Evolutionary conservation across 1,140 invertebrate genomes (phyloP).

Genomic region (Drosophila ogumai): DNA sequence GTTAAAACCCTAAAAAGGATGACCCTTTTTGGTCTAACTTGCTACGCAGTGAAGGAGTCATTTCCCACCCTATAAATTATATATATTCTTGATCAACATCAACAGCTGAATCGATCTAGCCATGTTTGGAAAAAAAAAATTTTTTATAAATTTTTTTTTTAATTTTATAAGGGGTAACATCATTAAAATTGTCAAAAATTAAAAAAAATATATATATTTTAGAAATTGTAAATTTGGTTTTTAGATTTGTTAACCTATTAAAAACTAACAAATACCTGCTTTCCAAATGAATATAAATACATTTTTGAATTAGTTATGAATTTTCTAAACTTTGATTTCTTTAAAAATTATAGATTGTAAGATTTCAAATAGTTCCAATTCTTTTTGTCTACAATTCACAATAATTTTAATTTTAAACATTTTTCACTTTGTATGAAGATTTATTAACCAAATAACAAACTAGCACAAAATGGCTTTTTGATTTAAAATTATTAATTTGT

Average conservation of each 20-base stretch:
- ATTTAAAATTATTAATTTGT: no score
- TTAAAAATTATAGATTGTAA: no score
- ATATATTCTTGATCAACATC: not conserved
- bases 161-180: not conserved
- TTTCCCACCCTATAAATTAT: not conserved
- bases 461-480: no score
- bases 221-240: not conserved
- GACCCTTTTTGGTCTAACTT: no score
- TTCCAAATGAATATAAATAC: not conserved
- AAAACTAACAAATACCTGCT: not conserved
- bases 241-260: not conserved
- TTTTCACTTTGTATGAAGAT: no score
- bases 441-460: no score
- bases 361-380: no score
- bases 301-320: not conserved
- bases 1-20: no score
- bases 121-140: not conserved
- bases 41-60: not conserved
- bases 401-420: no score
- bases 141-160: not conserved
- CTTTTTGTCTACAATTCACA: no score
- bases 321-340: not conserved
- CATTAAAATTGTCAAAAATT: not conserved
- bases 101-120: not conserved
- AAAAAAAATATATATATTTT: rapidly evolving